phyloP scores from a whole-genome alignment of 2,113 vertebrate species.

The Elaphurus davidianus region DNA sequence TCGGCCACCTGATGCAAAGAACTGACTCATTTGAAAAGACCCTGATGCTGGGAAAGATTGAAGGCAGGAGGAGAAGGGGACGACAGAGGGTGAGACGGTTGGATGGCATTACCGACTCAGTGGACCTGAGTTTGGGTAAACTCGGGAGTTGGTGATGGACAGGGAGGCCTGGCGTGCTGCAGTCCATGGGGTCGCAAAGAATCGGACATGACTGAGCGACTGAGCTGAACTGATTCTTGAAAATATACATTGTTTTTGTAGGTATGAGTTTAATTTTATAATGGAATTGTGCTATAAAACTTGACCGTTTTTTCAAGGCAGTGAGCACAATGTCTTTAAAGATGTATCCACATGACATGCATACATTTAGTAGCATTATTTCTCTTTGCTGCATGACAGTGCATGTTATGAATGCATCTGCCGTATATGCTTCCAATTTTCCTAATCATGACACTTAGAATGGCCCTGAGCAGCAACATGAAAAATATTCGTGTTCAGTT shows the following conservation, averaged over 20 bases:
- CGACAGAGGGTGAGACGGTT: background rate
- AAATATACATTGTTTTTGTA: background rate
- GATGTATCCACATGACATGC: background rate
- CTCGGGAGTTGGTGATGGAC: background rate
- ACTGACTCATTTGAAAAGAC: background rate
- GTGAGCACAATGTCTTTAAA: background rate
- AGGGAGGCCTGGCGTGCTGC: background rate
- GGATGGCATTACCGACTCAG: background rate
- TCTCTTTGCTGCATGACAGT: background rate
- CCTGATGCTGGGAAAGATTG: background rate
- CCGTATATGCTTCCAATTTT: background rate
- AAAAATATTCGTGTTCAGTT: background rate
- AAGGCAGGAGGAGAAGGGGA: background rate
- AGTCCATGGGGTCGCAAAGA: background rate
- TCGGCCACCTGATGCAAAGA: background rate
- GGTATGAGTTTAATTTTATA: background rate
- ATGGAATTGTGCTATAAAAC: background rate
- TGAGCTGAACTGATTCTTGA: background rate
- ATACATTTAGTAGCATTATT: background rate
- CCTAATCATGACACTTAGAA: background rate
- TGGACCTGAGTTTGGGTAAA: background rate
- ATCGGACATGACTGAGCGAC: background rate
- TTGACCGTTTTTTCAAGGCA: background rate
- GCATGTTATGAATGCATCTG: background rate
- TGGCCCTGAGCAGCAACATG: background rate